These are phyloP conservation scores for Agriotes lineatus DNA, from an alignment of 2,888 invertebrate species.

Conservation along the genomic window DNA sequence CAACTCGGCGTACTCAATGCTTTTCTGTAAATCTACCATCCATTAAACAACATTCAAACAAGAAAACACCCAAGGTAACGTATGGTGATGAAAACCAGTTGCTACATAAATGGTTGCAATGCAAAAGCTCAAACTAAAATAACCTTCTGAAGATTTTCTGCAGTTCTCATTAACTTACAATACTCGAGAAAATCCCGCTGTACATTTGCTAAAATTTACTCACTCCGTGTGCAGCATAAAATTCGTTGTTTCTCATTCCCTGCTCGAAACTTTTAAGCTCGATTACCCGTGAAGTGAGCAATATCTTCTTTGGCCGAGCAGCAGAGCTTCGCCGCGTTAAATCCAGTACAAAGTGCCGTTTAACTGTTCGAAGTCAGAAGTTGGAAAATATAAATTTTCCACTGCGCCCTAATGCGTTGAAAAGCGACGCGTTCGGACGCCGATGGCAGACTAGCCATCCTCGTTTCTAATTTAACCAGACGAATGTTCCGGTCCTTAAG, in stretches of 20 bases:
- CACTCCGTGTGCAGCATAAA: background rate
- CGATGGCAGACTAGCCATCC: background rate
- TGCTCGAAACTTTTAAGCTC: constrained; percentile 8
- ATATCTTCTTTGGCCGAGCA: background rate
- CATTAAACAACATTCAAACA: too few species aligned
- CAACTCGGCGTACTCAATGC: too few species aligned
- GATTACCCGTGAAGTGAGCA: background rate
- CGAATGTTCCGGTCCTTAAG: background rate
- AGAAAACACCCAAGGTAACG: too few species aligned
- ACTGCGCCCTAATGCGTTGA: background rate
- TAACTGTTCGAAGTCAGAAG: background rate
- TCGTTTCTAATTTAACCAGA: background rate
- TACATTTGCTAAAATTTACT: too few species aligned
- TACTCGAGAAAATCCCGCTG: too few species aligned
- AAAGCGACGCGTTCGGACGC: background rate
- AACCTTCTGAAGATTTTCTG: too few species aligned
- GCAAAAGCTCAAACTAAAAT: too few species aligned
- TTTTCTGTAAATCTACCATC: too few species aligned
- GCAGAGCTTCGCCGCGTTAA: background rate
- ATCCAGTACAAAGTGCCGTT: constrained; percentile 4
- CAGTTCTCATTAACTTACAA: too few species aligned
- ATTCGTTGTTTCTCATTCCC: background rate
- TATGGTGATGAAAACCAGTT: too few species aligned
- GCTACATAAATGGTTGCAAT: too few species aligned
- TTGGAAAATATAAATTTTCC: constrained; percentile 10